Conservation (phyloP, 2,797 vertebrate species). For the Chiroxiphia lanceolata region DNA sequence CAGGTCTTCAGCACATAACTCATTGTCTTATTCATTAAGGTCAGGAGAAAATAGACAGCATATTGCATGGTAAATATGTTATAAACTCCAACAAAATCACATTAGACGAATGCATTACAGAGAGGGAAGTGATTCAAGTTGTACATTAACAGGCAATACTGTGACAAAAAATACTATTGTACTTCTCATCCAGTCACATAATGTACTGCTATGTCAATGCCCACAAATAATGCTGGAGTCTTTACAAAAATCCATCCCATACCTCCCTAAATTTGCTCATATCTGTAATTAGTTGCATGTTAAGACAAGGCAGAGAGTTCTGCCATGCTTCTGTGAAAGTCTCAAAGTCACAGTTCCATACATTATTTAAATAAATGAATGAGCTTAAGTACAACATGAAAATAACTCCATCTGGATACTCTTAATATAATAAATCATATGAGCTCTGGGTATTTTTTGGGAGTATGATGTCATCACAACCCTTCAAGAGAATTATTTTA, state of each 20-base stretch:
- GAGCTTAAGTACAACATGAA: not conserved
- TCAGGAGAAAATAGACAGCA: not conserved
- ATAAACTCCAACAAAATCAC: not conserved
- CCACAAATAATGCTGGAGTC: not conserved
- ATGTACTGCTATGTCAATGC: not conserved
- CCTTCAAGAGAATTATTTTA: conserved; percentile 19
- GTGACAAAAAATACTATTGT: not conserved
- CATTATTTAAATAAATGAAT: not conserved
- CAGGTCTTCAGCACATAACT: not conserved
- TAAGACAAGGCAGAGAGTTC: not conserved
- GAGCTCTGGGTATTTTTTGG: not conserved
- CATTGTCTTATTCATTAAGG: not conserved
- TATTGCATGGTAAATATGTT: fast-evolving
- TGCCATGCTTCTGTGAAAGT: not conserved
- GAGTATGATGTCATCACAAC: not conserved
- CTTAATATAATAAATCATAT: not conserved
- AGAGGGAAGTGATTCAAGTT: not conserved
- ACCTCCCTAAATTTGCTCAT: not conserved
- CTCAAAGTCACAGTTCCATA: not conserved
- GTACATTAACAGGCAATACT: not conserved
- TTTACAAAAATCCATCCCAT: not conserved
- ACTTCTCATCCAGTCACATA: not conserved
- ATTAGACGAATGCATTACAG: not conserved
- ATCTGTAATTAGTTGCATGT: not conserved
- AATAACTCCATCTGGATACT: not conserved